These are phyloP conservation scores for Neomicropteryx cornuta DNA, from an alignment of 1,140 invertebrate genomes.

Conservation along the genomic window DNA sequence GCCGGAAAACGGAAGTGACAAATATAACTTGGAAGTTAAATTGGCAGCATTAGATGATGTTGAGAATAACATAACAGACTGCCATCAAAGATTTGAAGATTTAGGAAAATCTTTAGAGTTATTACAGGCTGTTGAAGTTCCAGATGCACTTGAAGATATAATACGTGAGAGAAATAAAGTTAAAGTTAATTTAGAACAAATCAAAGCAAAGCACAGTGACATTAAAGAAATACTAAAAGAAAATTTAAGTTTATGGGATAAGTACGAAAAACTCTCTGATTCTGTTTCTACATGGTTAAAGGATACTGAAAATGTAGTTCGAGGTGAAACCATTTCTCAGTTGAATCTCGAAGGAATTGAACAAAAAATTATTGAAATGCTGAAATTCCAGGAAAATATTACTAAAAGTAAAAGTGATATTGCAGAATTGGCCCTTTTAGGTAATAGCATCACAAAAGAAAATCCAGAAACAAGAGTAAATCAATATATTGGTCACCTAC, in stretches of 20 bases:
- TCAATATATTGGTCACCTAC: constrained; percentile 69
- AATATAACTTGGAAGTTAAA: constrained; percentile 89
- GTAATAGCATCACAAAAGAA: constrained; percentile 59
- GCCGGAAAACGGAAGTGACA: constrained; percentile 75
- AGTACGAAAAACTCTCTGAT: constrained; percentile 69
- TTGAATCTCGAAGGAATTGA: constrained; percentile 58
- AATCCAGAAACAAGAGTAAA: constrained; percentile 72
- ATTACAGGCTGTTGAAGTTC: constrained; percentile 54
- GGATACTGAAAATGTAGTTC: constrained; percentile 69
- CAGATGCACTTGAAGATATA: constrained; percentile 51
- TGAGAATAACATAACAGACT: constrained; percentile 57
- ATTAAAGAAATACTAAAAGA: constrained; percentile 60
- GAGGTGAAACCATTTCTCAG: constrained; percentile 59
- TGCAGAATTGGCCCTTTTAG: constrained; percentile 50
- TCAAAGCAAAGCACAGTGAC: constrained; percentile 52
- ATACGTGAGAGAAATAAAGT: constrained; percentile 52
- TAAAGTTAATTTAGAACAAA: constrained; percentile 52
- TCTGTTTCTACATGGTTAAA: constrained; percentile 75
- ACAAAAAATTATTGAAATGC: constrained; percentile 58
- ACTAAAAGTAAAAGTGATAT: constrained; percentile 53
- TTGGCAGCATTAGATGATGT: constrained; percentile 70
- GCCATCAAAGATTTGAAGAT: constrained; percentile 50
- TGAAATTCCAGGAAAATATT: constrained; percentile 50
- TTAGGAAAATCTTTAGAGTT: constrained; percentile 55
- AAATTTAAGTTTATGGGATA: constrained; percentile 67